phyloP scores from a whole-genome alignment of 2,888 invertebrate species.

The Eristalis intricaria region DNA sequence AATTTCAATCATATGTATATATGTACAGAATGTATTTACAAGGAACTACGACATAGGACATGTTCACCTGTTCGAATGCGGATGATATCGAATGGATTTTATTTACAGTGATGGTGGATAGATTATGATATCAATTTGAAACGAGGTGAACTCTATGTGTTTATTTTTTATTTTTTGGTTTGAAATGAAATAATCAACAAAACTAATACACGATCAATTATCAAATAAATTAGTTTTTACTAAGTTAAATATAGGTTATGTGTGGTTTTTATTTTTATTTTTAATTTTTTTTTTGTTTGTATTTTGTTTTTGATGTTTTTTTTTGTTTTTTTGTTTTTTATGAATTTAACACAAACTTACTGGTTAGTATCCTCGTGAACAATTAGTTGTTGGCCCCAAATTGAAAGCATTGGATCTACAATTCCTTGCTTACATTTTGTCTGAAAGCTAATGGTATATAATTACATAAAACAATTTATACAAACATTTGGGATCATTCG shows the following conservation, averaged over 20 bases:
- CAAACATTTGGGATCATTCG: slow-evolving; percentile 60
- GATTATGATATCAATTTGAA: slow-evolving; percentile 51
- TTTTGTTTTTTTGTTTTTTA: slow-evolving; percentile 50
- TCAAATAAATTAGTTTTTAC: slow-evolving; percentile 53
- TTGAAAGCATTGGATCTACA: slow-evolving; percentile 99
- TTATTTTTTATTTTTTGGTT: slow-evolving; percentile 31
- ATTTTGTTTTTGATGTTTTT: slow-evolving; percentile 28
- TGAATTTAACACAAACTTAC: slow-evolving; percentile 85
- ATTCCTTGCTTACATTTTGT: slow-evolving; percentile 96
- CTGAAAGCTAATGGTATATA: slow-evolving; percentile 86
- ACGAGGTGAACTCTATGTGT: slow-evolving; percentile 37
- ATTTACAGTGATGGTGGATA: slow-evolving; percentile 68
- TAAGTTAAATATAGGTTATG: slow-evolving; percentile 54
- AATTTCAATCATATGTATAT: background rate
- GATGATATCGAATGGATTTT: slow-evolving; percentile 57
- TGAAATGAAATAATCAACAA: slow-evolving; percentile 63
- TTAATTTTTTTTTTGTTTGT: slow-evolving; percentile 29
- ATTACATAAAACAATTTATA: slow-evolving; percentile 75
- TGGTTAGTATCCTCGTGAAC: slow-evolving; percentile 98
- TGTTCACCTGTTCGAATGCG: slow-evolving; percentile 52
- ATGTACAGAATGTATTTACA: slow-evolving; percentile 46
- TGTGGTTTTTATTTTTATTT: slow-evolving; percentile 30
- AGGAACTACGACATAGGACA: slow-evolving; percentile 35
- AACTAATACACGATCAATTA: slow-evolving; percentile 65
- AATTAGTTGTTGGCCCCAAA: slow-evolving; percentile 99